phyloP scores from a whole-genome alignment of 2,797 vertebrate genomes.

The Fistularia commersonii region DNA sequence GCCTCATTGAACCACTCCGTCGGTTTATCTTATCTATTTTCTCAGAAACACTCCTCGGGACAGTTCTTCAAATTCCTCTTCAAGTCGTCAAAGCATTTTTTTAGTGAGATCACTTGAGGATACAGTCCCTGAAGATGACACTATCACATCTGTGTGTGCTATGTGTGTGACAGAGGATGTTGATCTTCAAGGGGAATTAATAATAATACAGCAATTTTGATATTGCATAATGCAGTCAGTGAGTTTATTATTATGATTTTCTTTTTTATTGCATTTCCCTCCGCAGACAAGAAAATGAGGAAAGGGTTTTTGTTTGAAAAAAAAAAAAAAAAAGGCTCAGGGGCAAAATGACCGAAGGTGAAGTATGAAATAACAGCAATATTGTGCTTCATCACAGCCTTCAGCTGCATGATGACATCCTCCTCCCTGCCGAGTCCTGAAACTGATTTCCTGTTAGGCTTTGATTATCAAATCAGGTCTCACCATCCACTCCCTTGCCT shows the following conservation, averaged over 20 bases:
- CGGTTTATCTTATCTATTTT: conserved; percentile 70
- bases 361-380: conserved; percentile 56
- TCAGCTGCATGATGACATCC: conserved; percentile 63
- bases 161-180: conserved; percentile 23
- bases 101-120: conserved; percentile 38
- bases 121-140: conserved; percentile 30
- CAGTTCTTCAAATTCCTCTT: conserved; percentile 67
- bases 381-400: conserved; percentile 48
- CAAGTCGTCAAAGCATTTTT: conserved; percentile 55
- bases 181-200: conserved; percentile 31
- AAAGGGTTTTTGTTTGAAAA: conserved; percentile 8
- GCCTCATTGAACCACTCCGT: conserved; percentile 67
- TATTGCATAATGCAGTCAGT: conserved; percentile 14
- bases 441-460: conserved; percentile 75
- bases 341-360: conserved; percentile 45
- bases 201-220: conserved; percentile 14
- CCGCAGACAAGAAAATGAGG: conserved; percentile 2
- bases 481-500: conserved; percentile 62
- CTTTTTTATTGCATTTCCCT: conserved; percentile 10
- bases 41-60: conserved; percentile 70
- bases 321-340: background rate
- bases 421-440: conserved; percentile 55
- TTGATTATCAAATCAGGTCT: conserved; percentile 67
- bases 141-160: conserved; percentile 12
- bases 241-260: background rate